Percentiles rank a stretch among this genome's conserved stretches.
phyloP scores from a whole-genome alignment of 35 echinoderm and acorn worm genomes.

The Holothuria glaberrima region DNA sequence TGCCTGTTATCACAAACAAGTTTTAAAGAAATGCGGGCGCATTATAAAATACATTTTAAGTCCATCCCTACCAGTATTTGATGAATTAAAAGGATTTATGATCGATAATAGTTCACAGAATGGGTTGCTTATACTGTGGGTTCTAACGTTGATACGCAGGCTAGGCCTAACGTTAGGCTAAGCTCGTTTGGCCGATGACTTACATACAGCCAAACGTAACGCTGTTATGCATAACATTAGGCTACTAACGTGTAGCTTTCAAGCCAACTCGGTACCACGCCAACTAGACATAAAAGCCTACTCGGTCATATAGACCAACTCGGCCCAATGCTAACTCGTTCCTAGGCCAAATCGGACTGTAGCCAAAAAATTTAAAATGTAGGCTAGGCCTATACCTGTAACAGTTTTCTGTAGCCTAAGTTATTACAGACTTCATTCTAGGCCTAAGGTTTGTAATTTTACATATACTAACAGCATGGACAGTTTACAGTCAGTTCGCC shows the following conservation, averaged over 20 bases:
- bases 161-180: not conserved
- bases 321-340: not conserved
- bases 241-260: not conserved
- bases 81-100: not conserved
- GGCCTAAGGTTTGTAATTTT: no score
- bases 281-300: not conserved
- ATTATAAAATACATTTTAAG: not conserved
- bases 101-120: not conserved
- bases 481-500: no score
- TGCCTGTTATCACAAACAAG: conserved; percentile 1
- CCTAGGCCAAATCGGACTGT: not conserved
- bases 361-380: not conserved
- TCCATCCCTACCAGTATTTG: no score
- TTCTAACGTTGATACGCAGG: conserved; percentile 2
- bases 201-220: not conserved
- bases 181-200: not conserved
- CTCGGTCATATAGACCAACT: not conserved
- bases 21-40: not conserved
- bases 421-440: no score
- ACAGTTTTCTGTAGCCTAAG: no score
- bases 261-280: not conserved
- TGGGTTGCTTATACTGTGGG: conserved; percentile 7
- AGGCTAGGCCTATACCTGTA: no score
- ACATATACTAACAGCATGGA: no score
- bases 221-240: no score